Evolutionary conservation across 2,797 vertebrate genomes (phyloP).

Genomic region (Taenioides sp.): DNA sequence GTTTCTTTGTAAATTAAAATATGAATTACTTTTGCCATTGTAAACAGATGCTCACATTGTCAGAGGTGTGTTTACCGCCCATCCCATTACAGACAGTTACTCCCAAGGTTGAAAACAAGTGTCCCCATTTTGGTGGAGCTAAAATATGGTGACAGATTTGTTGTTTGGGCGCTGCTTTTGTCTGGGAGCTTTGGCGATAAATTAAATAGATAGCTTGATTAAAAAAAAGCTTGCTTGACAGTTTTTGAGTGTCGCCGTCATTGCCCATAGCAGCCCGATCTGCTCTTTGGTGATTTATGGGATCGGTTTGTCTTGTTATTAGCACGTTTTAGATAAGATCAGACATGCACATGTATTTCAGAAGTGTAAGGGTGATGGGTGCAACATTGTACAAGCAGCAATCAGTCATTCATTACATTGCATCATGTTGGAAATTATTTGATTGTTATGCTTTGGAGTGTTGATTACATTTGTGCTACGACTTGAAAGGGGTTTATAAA

Average conservation of each 20-base stretch:
- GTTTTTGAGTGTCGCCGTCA: constrained; percentile 57
- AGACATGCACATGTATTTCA: constrained; percentile 50
- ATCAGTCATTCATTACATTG: constrained; percentile 40
- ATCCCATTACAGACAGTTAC: constrained; percentile 71
- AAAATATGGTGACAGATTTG: constrained; percentile 55
- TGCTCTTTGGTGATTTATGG: constrained; percentile 75
- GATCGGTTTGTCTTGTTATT: constrained; percentile 79
- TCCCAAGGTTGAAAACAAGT: constrained; percentile 62
- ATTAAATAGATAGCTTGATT: constrained; percentile 77
- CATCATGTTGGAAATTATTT: constrained; percentile 38
- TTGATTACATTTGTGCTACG: constrained; percentile 46
- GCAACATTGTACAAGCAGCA: constrained; percentile 28
- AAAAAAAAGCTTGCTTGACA: constrained; percentile 66
- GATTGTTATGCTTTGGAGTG: constrained; percentile 26
- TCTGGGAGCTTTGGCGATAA: constrained; percentile 68
- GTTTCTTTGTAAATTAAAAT: constrained; percentile 44
- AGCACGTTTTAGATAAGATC: constrained; percentile 69
- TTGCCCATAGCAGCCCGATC: constrained; percentile 62
- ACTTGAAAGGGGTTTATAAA: constrained; percentile 34
- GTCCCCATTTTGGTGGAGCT: constrained; percentile 56
- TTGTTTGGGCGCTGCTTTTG: constrained; percentile 68
- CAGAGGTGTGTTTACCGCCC: constrained; percentile 58
- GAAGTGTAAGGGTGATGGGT: constrained; percentile 25
- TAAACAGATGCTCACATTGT: constrained; percentile 58
- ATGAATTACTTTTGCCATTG: constrained; percentile 49